phyloP scores from a whole-genome alignment of 2,113 vertebrate species.

The Zapornia atra region DNA sequence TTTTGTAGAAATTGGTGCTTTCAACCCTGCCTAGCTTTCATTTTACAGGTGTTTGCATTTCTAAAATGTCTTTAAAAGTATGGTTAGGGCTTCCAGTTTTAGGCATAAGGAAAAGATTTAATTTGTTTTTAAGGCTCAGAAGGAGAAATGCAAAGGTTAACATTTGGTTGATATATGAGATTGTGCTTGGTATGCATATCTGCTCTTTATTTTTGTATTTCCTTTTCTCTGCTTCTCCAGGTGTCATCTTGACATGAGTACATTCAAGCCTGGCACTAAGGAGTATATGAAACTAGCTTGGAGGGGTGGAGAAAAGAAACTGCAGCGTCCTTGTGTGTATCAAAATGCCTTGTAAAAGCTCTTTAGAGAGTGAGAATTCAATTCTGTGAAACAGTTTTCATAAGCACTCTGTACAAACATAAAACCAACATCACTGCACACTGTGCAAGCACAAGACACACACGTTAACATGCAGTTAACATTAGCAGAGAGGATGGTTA shows the following conservation, averaged over 20 bases:
- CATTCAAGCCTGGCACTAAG: constrained; percentile 18
- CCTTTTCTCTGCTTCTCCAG: constrained; percentile 38
- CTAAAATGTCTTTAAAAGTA: not conserved
- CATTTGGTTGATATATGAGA: constrained; percentile 22
- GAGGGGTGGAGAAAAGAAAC: not conserved
- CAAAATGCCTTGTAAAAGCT: constrained; percentile 7
- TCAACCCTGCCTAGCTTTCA: not conserved
- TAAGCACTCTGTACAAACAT: not conserved
- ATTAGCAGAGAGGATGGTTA: not conserved
- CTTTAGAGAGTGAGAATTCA: constrained; percentile 1
- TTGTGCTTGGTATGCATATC: not conserved
- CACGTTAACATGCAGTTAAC: not conserved
- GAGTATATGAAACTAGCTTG: not conserved
- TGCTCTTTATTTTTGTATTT: constrained; percentile 33
- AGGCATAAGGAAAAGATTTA: not conserved
- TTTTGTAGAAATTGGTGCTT: not conserved
- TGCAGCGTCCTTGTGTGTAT: not conserved
- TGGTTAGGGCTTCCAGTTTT: not conserved
- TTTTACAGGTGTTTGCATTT: not conserved
- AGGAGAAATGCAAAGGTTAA: constrained; percentile 34
- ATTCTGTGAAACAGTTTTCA: not conserved
- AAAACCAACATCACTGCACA: not conserved
- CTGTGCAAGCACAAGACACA: not conserved
- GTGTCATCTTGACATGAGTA: constrained; percentile 49
- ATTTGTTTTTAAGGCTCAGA: constrained; percentile 7